Conservation (phyloP, 2,797 vertebrate species). For the Scomberomorus guttatus region DNA sequence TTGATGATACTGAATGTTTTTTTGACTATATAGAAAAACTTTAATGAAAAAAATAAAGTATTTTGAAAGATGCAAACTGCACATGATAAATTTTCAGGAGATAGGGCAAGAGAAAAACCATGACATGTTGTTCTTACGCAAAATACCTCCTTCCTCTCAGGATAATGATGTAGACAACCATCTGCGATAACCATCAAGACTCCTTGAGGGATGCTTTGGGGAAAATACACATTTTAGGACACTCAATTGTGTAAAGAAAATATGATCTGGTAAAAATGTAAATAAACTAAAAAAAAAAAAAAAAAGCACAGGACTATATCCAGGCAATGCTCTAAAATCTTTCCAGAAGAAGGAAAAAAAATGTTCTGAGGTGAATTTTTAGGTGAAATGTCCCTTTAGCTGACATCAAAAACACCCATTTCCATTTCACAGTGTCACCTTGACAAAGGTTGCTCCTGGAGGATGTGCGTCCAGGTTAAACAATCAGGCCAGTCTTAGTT, state of each 20-base stretch:
- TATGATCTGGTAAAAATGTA: neutral
- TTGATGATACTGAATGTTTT: neutral
- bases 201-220: neutral
- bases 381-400: conserved; percentile 39
- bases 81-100: neutral
- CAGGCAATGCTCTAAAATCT: neutral
- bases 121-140: neutral
- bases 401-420: conserved; percentile 42
- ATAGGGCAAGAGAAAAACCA: neutral
- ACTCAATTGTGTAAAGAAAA: neutral
- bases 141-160: neutral
- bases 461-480: neutral
- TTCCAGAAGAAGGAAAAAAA: neutral
- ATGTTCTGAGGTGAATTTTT: neutral
- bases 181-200: neutral
- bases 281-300: too few species aligned
- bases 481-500: neutral
- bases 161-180: neutral
- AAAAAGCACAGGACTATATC: too few species aligned
- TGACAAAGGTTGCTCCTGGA: conserved; percentile 31
- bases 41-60: neutral
- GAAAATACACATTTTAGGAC: neutral
- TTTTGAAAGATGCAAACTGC: neutral
- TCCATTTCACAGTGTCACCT: conserved; percentile 62
- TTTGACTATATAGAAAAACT: neutral